Percentiles rank a stretch among this genome's conserved stretches.
These are phyloP conservation scores for Melanotaenia trifasciata DNA, from an alignment of 2,797 vertebrate species.

Conservation along the genomic window DNA sequence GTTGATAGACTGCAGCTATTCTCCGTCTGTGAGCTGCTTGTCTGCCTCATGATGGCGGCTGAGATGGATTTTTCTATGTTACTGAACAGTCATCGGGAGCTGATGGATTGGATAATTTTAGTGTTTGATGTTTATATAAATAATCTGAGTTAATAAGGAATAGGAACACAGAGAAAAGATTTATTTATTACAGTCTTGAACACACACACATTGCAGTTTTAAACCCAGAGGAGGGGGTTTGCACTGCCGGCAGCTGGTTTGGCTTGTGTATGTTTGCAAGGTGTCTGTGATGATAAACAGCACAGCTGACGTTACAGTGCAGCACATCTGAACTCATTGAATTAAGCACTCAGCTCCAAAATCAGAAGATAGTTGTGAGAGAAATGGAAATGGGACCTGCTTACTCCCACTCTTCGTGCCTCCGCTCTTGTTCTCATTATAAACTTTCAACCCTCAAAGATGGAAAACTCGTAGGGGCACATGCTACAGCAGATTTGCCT, in stretches of 20 bases:
- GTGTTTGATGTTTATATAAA: slow-evolving; percentile 31
- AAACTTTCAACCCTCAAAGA: slow-evolving; percentile 42
- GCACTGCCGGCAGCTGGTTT: slow-evolving; percentile 38
- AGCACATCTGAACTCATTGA: slow-evolving; percentile 40
- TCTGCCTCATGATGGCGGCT: slow-evolving; percentile 14
- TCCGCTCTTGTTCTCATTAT: slow-evolving; percentile 33
- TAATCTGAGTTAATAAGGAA: slow-evolving; percentile 29
- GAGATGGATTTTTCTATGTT: slow-evolving; percentile 25
- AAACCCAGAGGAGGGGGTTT: slow-evolving; percentile 42
- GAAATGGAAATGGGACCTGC: slow-evolving; percentile 32
- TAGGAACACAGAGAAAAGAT: slow-evolving; percentile 13
- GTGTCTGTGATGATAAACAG: slow-evolving; percentile 81
- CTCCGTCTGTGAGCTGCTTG: slow-evolving; percentile 25
- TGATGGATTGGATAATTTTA: slow-evolving; percentile 32
- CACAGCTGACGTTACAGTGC: slow-evolving; percentile 52
- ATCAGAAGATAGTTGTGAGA: slow-evolving; percentile 57
- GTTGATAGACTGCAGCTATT: slow-evolving; percentile 53
- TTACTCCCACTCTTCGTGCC: slow-evolving; percentile 40
- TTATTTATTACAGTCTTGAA: slow-evolving; percentile 45
- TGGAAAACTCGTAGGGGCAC: not conserved
- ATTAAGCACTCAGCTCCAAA: slow-evolving; percentile 40
- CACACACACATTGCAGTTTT: slow-evolving; percentile 27
- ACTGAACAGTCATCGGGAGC: not conserved
- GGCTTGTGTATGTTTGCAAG: slow-evolving; percentile 72
- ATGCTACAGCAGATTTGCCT: not conserved